Evolutionary conservation across 1,140 invertebrate genomes (phyloP).

Genomic region (Parasteatoda tepidariorum): DNA sequence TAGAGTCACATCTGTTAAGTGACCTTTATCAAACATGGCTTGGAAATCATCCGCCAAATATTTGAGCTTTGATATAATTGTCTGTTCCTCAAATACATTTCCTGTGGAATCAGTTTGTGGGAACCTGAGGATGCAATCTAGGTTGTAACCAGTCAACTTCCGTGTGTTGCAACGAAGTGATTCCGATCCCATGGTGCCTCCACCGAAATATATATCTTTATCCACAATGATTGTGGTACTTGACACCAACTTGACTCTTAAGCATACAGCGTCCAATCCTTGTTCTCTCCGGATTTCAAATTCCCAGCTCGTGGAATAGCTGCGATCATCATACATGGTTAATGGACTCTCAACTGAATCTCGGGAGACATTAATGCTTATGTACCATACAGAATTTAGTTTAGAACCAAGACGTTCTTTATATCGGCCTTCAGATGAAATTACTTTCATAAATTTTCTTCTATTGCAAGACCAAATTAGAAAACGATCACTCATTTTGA

Average conservation of each 20-base stretch:
- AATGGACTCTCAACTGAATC: not conserved
- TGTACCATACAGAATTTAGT: not conserved
- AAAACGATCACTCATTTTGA: not conserved
- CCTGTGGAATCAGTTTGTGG: not conserved
- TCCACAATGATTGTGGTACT: not conserved
- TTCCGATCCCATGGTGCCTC: not conserved
- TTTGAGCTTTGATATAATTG: not conserved
- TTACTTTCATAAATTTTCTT: not conserved
- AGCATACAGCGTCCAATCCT: too few relatives aligned
- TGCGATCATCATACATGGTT: not conserved
- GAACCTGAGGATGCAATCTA: not conserved
- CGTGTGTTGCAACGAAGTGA: not conserved
- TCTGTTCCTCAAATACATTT: not conserved
- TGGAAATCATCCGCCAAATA: not conserved
- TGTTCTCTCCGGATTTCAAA: too few relatives aligned
- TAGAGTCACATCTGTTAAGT: not conserved
- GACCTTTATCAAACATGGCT: not conserved
- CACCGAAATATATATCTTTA: not conserved
- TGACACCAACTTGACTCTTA: too few relatives aligned
- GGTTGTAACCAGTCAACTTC: not conserved
- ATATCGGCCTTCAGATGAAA: not conserved
- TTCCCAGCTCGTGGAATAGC: not conserved
- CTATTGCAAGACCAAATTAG: not conserved
- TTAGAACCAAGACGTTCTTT: not conserved
- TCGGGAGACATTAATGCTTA: not conserved